Conservation (phyloP, 2,888 invertebrate species). For the Himalopsyche japonica region DNA sequence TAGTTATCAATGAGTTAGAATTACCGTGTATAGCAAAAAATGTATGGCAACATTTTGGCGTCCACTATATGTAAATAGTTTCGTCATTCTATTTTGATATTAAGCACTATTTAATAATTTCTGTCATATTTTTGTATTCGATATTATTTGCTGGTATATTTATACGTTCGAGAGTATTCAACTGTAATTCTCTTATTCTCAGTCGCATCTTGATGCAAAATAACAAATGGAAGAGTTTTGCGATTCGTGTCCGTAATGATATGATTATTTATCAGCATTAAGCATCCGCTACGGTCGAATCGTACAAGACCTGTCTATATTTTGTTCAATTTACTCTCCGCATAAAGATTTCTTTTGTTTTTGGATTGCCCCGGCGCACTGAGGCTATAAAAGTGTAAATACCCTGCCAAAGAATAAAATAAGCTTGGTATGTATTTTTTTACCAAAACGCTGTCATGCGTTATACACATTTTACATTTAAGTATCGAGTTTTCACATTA, state of each 20-base stretch:
- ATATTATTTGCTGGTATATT: neutral
- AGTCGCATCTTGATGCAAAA: neutral
- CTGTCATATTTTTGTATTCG: too few relatives aligned
- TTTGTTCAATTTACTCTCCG: neutral
- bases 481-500: too few relatives aligned
- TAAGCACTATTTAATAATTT: too few relatives aligned
- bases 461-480: too few relatives aligned
- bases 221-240: neutral
- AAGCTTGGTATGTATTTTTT: neutral
- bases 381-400: neutral
- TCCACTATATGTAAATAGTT: too few relatives aligned
- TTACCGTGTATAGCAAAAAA: too few relatives aligned
- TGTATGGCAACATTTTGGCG: too few relatives aligned
- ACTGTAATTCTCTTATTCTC: neutral
- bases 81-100: too few relatives aligned
- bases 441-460: neutral
- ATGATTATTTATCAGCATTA: constrained; percentile 23
- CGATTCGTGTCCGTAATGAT: constrained; percentile 6
- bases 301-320: neutral
- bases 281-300: constrained; percentile 16
- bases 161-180: neutral
- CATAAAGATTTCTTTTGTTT: neutral
- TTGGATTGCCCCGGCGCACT: neutral
- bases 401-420: neutral
- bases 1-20: too few relatives aligned